phyloP scores from a whole-genome alignment of 2,888 invertebrate species.

The Nephrotoma appendiculata region DNA sequence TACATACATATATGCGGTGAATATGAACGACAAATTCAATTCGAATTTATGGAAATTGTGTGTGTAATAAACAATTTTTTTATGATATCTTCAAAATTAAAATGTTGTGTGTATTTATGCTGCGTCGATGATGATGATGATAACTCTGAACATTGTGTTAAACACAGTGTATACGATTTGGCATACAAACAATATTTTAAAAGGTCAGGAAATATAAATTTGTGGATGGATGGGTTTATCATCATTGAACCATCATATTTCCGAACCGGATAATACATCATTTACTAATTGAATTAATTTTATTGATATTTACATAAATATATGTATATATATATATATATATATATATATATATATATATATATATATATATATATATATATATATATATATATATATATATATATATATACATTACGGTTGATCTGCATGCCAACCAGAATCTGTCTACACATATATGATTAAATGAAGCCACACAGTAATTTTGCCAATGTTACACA shows the following conservation, averaged over 20 bases:
- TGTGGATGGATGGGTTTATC: background rate
- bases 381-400: too few relatives aligned
- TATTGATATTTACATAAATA: background rate
- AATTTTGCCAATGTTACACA: background rate
- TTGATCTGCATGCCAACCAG: background rate
- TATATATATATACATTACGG: too few relatives aligned
- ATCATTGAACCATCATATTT: background rate
- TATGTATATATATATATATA: too few relatives aligned
- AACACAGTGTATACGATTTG: background rate
- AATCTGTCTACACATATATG: background rate
- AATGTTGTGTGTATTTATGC: background rate
- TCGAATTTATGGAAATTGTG: background rate
- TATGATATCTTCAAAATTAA: background rate
- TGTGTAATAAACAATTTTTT: background rate
- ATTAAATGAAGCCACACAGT: background rate
- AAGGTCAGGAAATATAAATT: background rate
- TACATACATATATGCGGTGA: background rate
- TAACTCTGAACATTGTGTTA: background rate
- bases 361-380: too few relatives aligned
- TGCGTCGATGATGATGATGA: background rate
- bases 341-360: too few relatives aligned
- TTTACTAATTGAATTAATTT: background rate
- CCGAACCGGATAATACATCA: background rate
- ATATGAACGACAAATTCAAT: background rate
- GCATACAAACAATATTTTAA: background rate